phyloP scores from a whole-genome alignment of 2,888 invertebrate species.

The Melitaea athalia region DNA sequence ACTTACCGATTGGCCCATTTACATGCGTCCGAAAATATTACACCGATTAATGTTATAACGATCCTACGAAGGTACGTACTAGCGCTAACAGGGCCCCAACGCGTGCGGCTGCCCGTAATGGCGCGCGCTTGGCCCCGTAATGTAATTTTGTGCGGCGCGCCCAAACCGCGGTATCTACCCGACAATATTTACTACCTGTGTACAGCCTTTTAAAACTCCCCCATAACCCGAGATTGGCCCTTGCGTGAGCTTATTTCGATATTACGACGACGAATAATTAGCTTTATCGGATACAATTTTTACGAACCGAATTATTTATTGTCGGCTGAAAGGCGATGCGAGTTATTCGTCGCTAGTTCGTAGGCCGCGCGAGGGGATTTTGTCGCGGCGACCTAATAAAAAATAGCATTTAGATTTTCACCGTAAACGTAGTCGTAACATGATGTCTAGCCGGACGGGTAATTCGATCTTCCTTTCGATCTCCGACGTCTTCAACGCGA shows the following conservation, averaged over 20 bases:
- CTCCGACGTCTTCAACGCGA: constrained; percentile 55
- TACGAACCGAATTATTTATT: constrained; percentile 67
- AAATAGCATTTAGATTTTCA: constrained; percentile 14
- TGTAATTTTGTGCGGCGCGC: constrained; percentile 69
- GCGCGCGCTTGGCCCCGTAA: constrained; percentile 71
- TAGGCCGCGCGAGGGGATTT: constrained; percentile 9
- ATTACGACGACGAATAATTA: constrained; percentile 66
- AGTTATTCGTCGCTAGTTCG: constrained; percentile 47
- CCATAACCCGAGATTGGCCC: constrained; percentile 68
- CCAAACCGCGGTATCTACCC: constrained; percentile 67
- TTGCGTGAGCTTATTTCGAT: constrained; percentile 72
- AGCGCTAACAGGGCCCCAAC: constrained; percentile 64
- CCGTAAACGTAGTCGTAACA: constrained; percentile 30
- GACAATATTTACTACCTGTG: constrained; percentile 68
- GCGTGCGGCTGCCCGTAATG: constrained; percentile 70
- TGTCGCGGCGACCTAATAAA: constrained; percentile 1
- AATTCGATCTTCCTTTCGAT: constrained; percentile 42
- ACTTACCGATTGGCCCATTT: constrained; percentile 59
- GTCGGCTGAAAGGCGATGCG: constrained; percentile 63
- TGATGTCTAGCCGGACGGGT: constrained; percentile 39
- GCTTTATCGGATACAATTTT: constrained; percentile 70
- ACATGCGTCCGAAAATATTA: constrained; percentile 53
- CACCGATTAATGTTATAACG: constrained; percentile 42
- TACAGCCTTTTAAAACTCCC: constrained; percentile 62
- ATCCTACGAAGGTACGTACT: constrained; percentile 71